Evolutionary conservation across 2,888 invertebrate species (phyloP), one percentile per base, ranked within the genome.

Genomic region (Euzetes globulus): DNA sequence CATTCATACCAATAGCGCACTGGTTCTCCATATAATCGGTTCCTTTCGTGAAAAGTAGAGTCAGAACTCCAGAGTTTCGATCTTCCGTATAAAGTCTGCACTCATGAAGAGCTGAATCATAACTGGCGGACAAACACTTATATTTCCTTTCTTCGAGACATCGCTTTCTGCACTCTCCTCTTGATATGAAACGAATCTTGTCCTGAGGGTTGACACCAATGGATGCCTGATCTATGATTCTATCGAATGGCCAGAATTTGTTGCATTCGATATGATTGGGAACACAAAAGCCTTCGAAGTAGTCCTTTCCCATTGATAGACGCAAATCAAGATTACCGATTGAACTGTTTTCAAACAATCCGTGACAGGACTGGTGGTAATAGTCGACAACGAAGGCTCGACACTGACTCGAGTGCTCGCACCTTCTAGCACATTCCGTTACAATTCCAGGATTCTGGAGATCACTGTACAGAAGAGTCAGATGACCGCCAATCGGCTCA

Each of bases 11-110:
- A 76, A 83, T 82, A 33, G 85, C 83, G 78, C 86, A 86, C 80
- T 86, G 85, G 80, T 86, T 86, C 79, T 86, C 86, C 81, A 85
- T 83, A 80, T 85, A 86, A 79, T 86, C 85, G 41, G 84, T 82
- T 78, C 83, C 82, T 71, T 79, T 73, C 15, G 73, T 74, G 52
- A 77, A 77, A 5, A 52, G 50, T 33, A 77, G 41, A 47, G 58
- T 68, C 76, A 80, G 79, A 76, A 82, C 78, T 79, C 83, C 81
- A 6, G 84, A 84, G 71, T 85, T 80, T 72, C 85, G 80, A 63
- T 85, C 85, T 76, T 86, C 85, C 22, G 83, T 81, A 77, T 83
- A 84, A 71, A 86, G 78, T 75, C 83, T 83, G 78, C 85, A 86
- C 75, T 83, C 82, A 65, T 80, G 78, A 37, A 82, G 82, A 33